phyloP scores from a whole-genome alignment of 2,113 vertebrate genomes.

The Vidua macroura region DNA sequence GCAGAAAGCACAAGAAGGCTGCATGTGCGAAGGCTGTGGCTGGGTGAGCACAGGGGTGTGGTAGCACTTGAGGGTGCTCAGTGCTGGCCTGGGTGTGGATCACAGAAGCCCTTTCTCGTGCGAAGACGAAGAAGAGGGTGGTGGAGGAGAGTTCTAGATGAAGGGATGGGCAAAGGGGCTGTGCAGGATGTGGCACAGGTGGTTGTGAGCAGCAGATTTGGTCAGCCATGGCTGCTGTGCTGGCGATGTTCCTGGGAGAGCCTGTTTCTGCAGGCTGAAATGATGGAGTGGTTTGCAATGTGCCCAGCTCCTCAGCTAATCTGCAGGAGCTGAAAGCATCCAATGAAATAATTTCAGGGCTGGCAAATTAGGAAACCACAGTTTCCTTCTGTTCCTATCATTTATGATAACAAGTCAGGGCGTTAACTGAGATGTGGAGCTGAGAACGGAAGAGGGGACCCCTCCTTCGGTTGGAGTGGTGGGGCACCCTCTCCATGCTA shows the following conservation, averaged over 20 bases:
- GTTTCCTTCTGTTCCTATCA: neutral
- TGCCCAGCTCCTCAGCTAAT: neutral
- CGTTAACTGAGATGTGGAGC: neutral
- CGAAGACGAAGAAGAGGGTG: neutral
- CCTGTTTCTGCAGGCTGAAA: neutral
- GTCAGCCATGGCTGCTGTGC: neutral
- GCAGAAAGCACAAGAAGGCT: rapidly evolving
- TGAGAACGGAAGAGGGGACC: neutral
- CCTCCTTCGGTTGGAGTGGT: neutral
- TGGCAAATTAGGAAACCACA: neutral
- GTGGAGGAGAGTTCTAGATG: neutral
- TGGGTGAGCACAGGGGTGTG: rapidly evolving
- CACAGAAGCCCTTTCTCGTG: rapidly evolving
- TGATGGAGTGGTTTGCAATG: rapidly evolving
- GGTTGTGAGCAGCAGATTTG: neutral
- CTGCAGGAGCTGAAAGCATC: neutral
- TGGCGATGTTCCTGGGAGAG: neutral
- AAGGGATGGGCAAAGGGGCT: neutral
- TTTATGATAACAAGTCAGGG: neutral
- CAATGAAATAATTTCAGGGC: neutral
- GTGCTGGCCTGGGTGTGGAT: neutral
- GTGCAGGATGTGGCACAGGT: rapidly evolving
- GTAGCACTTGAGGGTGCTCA: neutral
- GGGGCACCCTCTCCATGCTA: neutral
- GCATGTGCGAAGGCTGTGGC: neutral